Evolutionary conservation across 2,797 vertebrate species (phyloP).

Genomic region (Lagodon rhomboides): DNA sequence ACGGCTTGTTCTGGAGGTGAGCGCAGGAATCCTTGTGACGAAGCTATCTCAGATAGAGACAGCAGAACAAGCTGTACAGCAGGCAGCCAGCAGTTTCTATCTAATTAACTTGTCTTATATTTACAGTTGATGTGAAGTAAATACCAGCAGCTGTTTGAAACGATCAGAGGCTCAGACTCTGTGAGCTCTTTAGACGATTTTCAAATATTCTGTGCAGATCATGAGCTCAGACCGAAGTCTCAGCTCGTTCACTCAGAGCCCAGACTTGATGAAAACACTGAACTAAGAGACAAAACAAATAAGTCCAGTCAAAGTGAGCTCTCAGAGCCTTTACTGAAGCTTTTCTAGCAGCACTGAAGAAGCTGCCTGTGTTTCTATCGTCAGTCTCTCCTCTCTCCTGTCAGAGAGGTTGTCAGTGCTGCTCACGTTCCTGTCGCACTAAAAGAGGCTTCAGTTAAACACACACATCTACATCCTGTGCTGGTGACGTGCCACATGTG

Average conservation of each 20-base stretch:
- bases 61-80: conserved; percentile 12
- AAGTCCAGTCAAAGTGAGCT: not conserved
- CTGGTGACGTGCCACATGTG: conserved; percentile 5
- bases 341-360: conserved; percentile 3
- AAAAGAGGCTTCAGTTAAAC: conserved; percentile 6
- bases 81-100: too few relatives aligned
- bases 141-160: too few relatives aligned
- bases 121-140: too few relatives aligned
- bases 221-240: too few relatives aligned
- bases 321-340: conserved; percentile 10
- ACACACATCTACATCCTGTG: not conserved
- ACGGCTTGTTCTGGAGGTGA: conserved; percentile 27
- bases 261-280: too few relatives aligned
- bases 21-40: not conserved
- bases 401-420: conserved; percentile 23
- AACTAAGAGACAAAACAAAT: not conserved
- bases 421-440: conserved; percentile 18
- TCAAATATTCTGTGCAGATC: too few relatives aligned
- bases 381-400: conserved; percentile 1
- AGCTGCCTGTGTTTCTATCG: conserved; percentile 2
- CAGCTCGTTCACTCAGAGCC: too few relatives aligned
- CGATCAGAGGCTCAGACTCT: too few relatives aligned
- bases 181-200: too few relatives aligned
- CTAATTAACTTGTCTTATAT: too few relatives aligned
- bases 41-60: not conserved